A percentile compares a stretch with the other conserved stretches of the same genome.
These are phyloP conservation scores for Drosophila planitibia DNA, from an alignment of 2,888 invertebrate genomes.

Conservation along the genomic window DNA sequence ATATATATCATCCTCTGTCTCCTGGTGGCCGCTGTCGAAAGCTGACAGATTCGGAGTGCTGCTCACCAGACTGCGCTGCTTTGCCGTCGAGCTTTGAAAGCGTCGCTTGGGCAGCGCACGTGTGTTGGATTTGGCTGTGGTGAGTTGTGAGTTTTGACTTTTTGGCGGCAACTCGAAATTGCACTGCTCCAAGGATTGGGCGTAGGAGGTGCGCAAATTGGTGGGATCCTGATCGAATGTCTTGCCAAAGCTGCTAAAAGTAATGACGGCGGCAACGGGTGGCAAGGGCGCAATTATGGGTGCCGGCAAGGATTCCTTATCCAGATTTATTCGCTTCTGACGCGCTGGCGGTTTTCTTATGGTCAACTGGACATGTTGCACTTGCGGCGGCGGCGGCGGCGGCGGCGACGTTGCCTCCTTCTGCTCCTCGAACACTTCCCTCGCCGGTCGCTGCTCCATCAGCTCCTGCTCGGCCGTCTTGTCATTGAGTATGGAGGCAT, in stretches of 20 bases:
- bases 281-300: background rate
- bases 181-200: constrained; percentile 84
- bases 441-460: background rate
- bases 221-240: constrained; percentile 85
- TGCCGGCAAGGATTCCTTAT: background rate
- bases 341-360: constrained; percentile 77
- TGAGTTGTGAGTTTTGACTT: constrained; percentile 43
- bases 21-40: constrained; percentile 67
- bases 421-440: background rate
- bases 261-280: constrained; percentile 43
- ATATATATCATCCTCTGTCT: constrained; percentile 86
- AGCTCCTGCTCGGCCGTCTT: constrained; percentile 68
- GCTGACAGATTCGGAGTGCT: constrained; percentile 88
- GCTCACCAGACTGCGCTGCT: constrained; percentile 84
- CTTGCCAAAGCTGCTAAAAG: constrained; percentile 66
- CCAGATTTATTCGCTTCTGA: constrained; percentile 54
- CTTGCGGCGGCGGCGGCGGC: constrained; percentile 34
- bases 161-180: constrained; percentile 76
- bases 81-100: constrained; percentile 71
- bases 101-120: constrained; percentile 78
- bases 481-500: constrained; percentile 87
- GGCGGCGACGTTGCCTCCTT: background rate
- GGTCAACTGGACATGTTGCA: constrained; percentile 81
- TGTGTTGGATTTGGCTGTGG: constrained; percentile 27
- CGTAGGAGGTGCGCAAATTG: constrained; percentile 83